These are phyloP conservation scores for Pseudachorutes palmiensis DNA, from an alignment of 1,140 invertebrate genomes.

Conservation along the genomic window DNA sequence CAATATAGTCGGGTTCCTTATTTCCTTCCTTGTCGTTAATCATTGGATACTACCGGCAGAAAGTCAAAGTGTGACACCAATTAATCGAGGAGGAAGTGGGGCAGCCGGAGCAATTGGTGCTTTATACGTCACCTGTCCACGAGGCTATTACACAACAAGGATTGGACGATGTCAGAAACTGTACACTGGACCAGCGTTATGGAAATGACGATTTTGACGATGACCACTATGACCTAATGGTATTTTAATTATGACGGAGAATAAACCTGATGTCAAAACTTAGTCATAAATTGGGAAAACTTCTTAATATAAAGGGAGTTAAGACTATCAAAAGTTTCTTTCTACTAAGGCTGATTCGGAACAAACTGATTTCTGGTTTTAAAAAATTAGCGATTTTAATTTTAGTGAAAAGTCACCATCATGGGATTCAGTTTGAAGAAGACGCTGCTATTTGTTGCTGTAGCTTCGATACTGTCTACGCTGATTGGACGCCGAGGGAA, in stretches of 20 bases:
- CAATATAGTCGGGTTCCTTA: no score
- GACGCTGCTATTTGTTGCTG: background rate
- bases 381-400: no score
- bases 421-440: conserved; percentile 8
- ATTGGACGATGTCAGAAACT: conserved; percentile 4
- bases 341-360: no score
- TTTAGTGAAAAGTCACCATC: no score
- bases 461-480: background rate
- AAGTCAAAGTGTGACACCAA: background rate
- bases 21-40: background rate
- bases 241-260: no score
- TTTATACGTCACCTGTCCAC: background rate
- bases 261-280: background rate
- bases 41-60: background rate
- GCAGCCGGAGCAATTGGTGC: background rate
- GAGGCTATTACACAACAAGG: background rate
- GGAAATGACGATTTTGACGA: conserved; percentile 2
- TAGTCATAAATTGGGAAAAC: background rate
- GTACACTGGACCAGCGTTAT: background rate
- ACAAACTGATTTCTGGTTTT: no score
- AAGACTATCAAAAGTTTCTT: background rate
- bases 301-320: background rate
- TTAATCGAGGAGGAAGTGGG: background rate
- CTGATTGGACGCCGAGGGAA: background rate
- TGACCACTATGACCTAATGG: no score